Percentiles rank a stretch among this genome's conserved stretches.
These are phyloP conservation scores for Forbesichthys agassizii DNA, from an alignment of 2,113 vertebrate genomes.

Conservation along the genomic window DNA sequence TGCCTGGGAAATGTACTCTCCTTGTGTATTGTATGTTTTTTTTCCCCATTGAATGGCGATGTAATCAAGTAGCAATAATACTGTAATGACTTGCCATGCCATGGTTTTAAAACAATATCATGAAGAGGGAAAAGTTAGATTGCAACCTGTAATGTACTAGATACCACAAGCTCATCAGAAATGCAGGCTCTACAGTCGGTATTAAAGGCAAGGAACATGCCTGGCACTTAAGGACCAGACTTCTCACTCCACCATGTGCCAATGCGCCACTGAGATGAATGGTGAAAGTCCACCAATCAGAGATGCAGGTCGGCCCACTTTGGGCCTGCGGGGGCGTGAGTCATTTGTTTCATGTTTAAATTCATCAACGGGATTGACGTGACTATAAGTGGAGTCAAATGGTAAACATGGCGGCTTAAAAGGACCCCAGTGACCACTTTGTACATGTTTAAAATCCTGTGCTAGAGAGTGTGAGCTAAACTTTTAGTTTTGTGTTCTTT, in stretches of 20 bases:
- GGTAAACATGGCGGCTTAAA: slow-evolving; percentile 13
- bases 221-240: slow-evolving; percentile 30
- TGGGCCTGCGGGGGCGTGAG: slow-evolving; percentile 39
- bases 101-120: too few species aligned
- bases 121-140: too few species aligned
- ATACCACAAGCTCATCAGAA: too few species aligned
- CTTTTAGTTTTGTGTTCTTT: background rate
- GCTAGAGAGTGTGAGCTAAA: background rate
- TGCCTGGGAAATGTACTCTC: too few species aligned
- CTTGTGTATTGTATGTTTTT: too few species aligned
- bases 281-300: slow-evolving; percentile 61
- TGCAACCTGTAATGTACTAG: too few species aligned
- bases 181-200: background rate
- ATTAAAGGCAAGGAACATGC: slow-evolving; percentile 24
- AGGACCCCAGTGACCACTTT: slow-evolving; percentile 35
- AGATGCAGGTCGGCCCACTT: slow-evolving; percentile 37
- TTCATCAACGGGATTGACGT: slow-evolving; percentile 60
- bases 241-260: slow-evolving; percentile 44
- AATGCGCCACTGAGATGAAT: slow-evolving; percentile 62
- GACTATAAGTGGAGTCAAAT: slow-evolving; percentile 54
- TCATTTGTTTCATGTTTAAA: slow-evolving; percentile 66
- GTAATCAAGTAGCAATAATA: too few species aligned
- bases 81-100: too few species aligned
- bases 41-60: too few species aligned
- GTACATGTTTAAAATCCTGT: slow-evolving; percentile 23